Evolutionary conservation across 1,140 invertebrate genomes (phyloP), one percentile per base, ranked within the genome.

Genomic region (Tetragonula clypearis): DNA sequence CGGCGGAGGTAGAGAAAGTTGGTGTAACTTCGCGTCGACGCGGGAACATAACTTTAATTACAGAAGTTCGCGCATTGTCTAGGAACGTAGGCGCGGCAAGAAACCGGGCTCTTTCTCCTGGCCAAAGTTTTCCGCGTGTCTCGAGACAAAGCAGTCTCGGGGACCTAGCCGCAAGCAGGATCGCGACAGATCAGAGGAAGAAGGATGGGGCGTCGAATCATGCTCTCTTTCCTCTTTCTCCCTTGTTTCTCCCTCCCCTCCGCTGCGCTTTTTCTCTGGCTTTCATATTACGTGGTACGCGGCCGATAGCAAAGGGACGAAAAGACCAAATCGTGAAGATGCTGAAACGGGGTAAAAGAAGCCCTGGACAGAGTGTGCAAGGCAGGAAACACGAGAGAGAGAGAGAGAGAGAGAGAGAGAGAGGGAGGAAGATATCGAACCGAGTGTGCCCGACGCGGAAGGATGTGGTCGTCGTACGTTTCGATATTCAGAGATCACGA

Each of bases 41-140:
- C 82, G 87, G 87, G 90, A 91, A 86, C 87, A 87, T 92, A 93
- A 93, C 92, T 92, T 92, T 92, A 92, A 93, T 92, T 91, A 93
- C 92, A 88, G 87, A 93, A 93, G 92, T 93, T 93, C 76, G 90
- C 75, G 84, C 86, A 92, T 93, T 93, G 92, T 93, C 92, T 91
- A 91, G 90, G 88, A 92, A 91, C 86, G 86, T 82, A 71, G 80
- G 86, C 60, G 56, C 65, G 60, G 78, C 86, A 91, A 89, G 92
- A 92, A 92, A 92, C 88, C 89, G 80, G 72, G 82, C 88, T 92
- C 91, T 91, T 91, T 92, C 91, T 86, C 88, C 87, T 49, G 85
- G 87, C 81, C 83, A 85, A 91, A 91, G 89, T 90, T 92, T 91
- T 90, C 84, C 82, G 81, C 88, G 87, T 90, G 84, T 73, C 60